Conservation (phyloP, 2,797 vertebrate species). For the Macropodus opercularis region DNA sequence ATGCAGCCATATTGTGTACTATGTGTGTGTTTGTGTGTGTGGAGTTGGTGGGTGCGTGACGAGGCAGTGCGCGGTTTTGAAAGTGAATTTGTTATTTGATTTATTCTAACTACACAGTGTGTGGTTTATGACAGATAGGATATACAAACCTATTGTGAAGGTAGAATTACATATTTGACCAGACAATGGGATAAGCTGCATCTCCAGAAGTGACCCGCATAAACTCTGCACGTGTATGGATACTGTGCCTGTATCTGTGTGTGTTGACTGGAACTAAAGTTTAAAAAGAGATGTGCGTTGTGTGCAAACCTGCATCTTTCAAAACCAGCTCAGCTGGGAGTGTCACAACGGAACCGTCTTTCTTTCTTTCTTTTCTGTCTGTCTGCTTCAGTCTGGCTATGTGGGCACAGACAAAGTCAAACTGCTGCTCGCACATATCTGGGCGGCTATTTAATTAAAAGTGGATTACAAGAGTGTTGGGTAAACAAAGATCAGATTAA, state of each 20-base stretch:
- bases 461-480: slow-evolving; percentile 94
- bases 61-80: slow-evolving; percentile 43
- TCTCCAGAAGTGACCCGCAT: slow-evolving; percentile 74
- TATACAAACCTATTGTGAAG: slow-evolving; percentile 77
- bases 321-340: slow-evolving; percentile 26
- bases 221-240: slow-evolving; percentile 31
- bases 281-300: slow-evolving; percentile 38
- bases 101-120: slow-evolving; percentile 71
- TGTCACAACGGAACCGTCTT: slow-evolving; percentile 14
- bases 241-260: slow-evolving; percentile 31
- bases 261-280: slow-evolving; percentile 40
- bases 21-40: slow-evolving; percentile 31
- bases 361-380: slow-evolving; percentile 7
- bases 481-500: slow-evolving; percentile 99
- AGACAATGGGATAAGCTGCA: slow-evolving; percentile 76
- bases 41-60: slow-evolving; percentile 43
- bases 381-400: slow-evolving; percentile 82
- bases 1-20: slow-evolving; percentile 75
- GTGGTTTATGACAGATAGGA: slow-evolving; percentile 75
- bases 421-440: slow-evolving; percentile 95
- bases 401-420: slow-evolving; percentile 96
- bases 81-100: slow-evolving; percentile 73
- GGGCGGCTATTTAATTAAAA: slow-evolving; percentile 99
- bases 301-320: slow-evolving; percentile 33
- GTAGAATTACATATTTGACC: slow-evolving; percentile 81